phyloP scores from a whole-genome alignment of 2,888 invertebrate species.

The Fabriciana adippe region DNA sequence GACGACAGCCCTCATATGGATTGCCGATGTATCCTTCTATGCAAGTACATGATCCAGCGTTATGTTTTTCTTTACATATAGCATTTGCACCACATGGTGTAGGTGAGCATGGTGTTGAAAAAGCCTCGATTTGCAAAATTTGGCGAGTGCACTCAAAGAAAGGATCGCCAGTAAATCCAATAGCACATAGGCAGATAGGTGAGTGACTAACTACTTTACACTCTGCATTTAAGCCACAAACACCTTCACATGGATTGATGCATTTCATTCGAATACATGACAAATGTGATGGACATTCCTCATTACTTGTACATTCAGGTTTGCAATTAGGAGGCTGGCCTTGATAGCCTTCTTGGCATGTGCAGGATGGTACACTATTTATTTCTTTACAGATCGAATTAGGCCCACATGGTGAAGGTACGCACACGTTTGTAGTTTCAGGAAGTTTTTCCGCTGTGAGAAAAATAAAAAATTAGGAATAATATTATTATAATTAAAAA shows the following conservation, averaged over 20 bases:
- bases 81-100: slow-evolving; percentile 86
- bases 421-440: slow-evolving; percentile 84
- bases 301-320: slow-evolving; percentile 90
- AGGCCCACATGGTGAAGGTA: slow-evolving; percentile 90
- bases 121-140: slow-evolving; percentile 58
- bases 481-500: slow-evolving; percentile 22
- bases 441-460: slow-evolving; percentile 76
- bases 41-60: slow-evolving; percentile 86
- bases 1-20: slow-evolving; percentile 89
- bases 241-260: slow-evolving; percentile 87
- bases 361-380: slow-evolving; percentile 88
- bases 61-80: slow-evolving; percentile 83
- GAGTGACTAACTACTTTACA: slow-evolving; percentile 90
- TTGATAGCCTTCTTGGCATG: slow-evolving; percentile 85
- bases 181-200: slow-evolving; percentile 87
- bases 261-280: slow-evolving; percentile 91
- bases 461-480: slow-evolving; percentile 8
- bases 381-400: slow-evolving; percentile 87
- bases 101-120: slow-evolving; percentile 82
- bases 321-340: slow-evolving; percentile 89
- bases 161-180: slow-evolving; percentile 89
- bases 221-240: slow-evolving; percentile 88
- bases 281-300: slow-evolving; percentile 86
- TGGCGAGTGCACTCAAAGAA: slow-evolving; percentile 84
- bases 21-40: slow-evolving; percentile 88